These are phyloP conservation scores for Hydractinia symbiolongicarpus DNA, from an alignment of 30 jellyfish, hydroid and myxozoan genomes.

Conservation along the genomic window DNA sequence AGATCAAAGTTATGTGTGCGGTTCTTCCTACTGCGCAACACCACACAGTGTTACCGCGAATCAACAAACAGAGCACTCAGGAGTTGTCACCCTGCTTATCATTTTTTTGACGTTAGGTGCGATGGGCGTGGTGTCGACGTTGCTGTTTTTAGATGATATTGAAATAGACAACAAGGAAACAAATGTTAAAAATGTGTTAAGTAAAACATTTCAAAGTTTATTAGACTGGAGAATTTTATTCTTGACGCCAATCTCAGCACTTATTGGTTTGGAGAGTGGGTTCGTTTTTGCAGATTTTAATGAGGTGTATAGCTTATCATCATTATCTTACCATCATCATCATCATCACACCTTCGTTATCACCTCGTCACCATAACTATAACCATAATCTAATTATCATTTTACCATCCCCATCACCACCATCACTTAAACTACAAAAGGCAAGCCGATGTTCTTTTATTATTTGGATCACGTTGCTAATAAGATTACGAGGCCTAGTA, in stretches of 20 bases:
- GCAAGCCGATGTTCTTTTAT: no score
- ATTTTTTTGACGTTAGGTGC: conserved; percentile 54
- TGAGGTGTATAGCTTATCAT: conserved; percentile 24
- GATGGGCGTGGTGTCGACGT: conserved; percentile 39
- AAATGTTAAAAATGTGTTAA: conserved; percentile 43
- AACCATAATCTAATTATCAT: no score
- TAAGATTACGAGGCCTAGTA: no score
- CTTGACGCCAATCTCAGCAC: conserved; percentile 57
- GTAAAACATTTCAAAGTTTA: conserved; percentile 48
- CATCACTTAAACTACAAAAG: no score
- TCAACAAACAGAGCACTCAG: conserved; percentile 14
- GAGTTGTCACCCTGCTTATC: conserved; percentile 47
- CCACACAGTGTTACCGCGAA: conserved; percentile 2
- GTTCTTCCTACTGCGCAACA: conserved; percentile 74
- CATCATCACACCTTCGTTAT: no score
- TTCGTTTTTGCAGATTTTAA: conserved; percentile 76
- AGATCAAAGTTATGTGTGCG: conserved; percentile 34
- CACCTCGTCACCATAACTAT: no score
- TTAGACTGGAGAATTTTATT: conserved; percentile 55
- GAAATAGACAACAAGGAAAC: conserved; percentile 33
- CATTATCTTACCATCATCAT: no score
- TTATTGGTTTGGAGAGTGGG: conserved; percentile 82
- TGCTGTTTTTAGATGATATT: conserved; percentile 23
- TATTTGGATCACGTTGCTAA: neutral
- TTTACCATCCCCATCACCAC: no score